Evolutionary conservation across 2,797 vertebrate genomes (phyloP).

Genomic region (Chromis chromis): DNA sequence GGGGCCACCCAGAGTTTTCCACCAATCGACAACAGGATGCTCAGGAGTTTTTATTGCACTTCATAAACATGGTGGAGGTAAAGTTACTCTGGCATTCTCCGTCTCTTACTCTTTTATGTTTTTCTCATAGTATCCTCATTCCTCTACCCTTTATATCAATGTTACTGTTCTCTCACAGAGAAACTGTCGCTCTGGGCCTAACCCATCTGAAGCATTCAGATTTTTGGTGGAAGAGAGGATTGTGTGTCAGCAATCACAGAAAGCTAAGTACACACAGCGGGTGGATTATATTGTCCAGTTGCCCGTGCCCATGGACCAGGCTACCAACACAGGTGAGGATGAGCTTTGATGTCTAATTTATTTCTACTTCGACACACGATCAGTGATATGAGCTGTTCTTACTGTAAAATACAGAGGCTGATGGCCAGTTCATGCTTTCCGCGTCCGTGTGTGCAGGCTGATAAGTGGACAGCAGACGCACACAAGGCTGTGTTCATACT

Average conservation of each 20-base stretch:
- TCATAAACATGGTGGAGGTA: constrained; percentile 99
- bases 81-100: constrained; percentile 18
- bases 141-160: not conserved
- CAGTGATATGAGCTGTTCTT: not conserved
- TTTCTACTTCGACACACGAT: not conserved
- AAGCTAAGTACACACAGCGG: constrained; percentile 98
- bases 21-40: constrained; percentile 98
- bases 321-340: constrained; percentile 92
- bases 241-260: constrained; percentile 96
- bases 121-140: too few species aligned
- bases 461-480: too few species aligned
- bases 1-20: constrained; percentile 97
- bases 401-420: not conserved
- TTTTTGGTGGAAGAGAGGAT: constrained; percentile 98
- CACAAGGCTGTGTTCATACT: too few species aligned
- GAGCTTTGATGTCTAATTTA: not conserved
- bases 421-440: too few species aligned
- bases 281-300: constrained; percentile 98
- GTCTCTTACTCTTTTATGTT: too few species aligned
- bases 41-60: constrained; percentile 98
- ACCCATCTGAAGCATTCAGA: constrained; percentile 97
- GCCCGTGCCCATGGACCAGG: constrained; percentile 97
- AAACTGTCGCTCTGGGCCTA: constrained; percentile 95
- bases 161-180: constrained; percentile 82
- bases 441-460: too few species aligned